These are phyloP conservation scores for Homarus americanus DNA, from an alignment of 1,140 invertebrate genomes.

Conservation along the genomic window DNA sequence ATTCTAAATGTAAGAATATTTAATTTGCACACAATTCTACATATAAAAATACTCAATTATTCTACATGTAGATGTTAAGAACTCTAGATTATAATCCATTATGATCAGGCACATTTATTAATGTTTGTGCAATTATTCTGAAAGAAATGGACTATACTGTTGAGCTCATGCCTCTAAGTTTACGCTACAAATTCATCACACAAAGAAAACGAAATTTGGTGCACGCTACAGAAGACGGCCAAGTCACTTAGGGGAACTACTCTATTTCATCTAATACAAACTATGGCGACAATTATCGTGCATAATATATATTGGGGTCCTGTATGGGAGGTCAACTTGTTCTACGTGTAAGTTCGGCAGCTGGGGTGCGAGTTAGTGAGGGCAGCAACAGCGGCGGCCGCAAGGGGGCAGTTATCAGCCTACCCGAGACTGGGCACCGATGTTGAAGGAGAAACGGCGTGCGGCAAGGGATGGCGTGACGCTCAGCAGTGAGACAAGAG, in stretches of 20 bases:
- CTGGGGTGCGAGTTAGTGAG: conserved; percentile 12
- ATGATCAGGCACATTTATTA: neutral
- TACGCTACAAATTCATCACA: conserved; percentile 10
- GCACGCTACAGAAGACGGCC: conserved; percentile 32
- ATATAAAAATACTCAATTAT: neutral
- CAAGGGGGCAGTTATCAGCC: neutral
- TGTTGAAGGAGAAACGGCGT: conserved; percentile 65
- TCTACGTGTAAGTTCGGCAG: conserved; percentile 7
- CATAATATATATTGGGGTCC: neutral
- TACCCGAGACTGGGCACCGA: conserved; percentile 56
- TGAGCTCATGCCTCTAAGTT: conserved; percentile 33
- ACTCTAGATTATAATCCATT: neutral
- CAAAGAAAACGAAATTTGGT: conserved; percentile 9
- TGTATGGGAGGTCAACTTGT: neutral
- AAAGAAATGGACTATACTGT: neutral
- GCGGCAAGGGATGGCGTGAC: conserved; percentile 53
- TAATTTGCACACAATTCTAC: neutral
- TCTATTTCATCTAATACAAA: neutral
- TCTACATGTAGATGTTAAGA: neutral
- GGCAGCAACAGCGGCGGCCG: conserved; percentile 13
- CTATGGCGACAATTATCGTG: conserved; percentile 11
- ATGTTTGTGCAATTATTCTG: neutral
- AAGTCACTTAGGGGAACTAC: neutral
- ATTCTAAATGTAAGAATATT: too few species aligned
- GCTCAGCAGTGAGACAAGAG: conserved; percentile 57